These are phyloP conservation scores for Taenioides sp. DNA, from an alignment of 2,797 vertebrate species.

Conservation along the genomic window DNA sequence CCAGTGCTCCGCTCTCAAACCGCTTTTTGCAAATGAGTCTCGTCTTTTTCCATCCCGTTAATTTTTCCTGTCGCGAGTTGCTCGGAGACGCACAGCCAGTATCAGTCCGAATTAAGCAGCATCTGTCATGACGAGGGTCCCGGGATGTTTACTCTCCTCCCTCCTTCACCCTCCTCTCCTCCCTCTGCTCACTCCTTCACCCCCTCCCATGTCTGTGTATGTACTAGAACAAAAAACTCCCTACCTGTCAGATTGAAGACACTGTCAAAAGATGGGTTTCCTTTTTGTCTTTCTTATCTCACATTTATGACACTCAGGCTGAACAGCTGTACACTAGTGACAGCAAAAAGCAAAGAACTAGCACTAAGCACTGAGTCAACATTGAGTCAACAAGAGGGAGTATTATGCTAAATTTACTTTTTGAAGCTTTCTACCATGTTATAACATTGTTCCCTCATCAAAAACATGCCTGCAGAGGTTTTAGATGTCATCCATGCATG, in stretches of 20 bases:
- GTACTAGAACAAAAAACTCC: background rate
- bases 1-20: background rate
- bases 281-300: background rate
- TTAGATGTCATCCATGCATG: too few relatives aligned
- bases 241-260: constrained; percentile 9
- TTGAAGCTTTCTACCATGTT: too few relatives aligned
- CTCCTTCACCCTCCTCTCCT: constrained; percentile 8
- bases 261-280: background rate
- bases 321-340: background rate
- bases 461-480: too few relatives aligned
- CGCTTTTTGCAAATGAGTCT: constrained; percentile 48
- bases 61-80: constrained; percentile 42
- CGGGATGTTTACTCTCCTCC: constrained; percentile 40
- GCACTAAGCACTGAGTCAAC: background rate
- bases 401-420: too few relatives aligned
- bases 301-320: background rate
- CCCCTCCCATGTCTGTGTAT: background rate
- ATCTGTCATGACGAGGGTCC: constrained; percentile 64
- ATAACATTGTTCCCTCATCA: too few relatives aligned
- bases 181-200: constrained; percentile 3
- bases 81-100: constrained; percentile 35
- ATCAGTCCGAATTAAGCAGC: constrained; percentile 59
- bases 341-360: background rate
- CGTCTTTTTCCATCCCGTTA: constrained; percentile 46
- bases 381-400: background rate